Conservation (phyloP, 2,888 invertebrate species). For the Apodemia duryi region DNA sequence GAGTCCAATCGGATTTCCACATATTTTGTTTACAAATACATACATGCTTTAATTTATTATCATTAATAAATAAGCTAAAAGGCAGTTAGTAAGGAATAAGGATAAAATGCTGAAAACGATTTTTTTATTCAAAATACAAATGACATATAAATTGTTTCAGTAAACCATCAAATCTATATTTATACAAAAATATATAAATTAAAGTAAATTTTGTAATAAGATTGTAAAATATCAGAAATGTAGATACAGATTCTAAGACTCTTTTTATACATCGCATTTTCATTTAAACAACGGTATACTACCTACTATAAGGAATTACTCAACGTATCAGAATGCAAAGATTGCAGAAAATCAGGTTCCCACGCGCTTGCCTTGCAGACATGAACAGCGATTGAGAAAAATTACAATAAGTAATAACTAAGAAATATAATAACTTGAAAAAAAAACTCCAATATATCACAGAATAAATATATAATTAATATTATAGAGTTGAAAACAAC, state of each 20-base stretch:
- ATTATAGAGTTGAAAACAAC: not conserved
- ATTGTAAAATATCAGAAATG: too few relatives aligned
- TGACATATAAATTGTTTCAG: too few relatives aligned
- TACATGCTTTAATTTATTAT: too few relatives aligned
- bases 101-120: too few relatives aligned
- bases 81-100: too few relatives aligned
- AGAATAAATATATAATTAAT: not conserved
- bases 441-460: not conserved
- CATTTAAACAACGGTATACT: constrained; percentile 21
- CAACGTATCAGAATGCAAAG: constrained; percentile 55
- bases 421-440: not conserved
- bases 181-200: too few relatives aligned
- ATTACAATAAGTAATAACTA: not conserved
- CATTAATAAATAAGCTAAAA: too few relatives aligned
- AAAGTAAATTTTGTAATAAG: too few relatives aligned
- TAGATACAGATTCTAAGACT: not conserved
- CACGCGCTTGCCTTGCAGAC: constrained; percentile 39
- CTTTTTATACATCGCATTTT: not conserved
- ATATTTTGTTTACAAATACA: too few relatives aligned
- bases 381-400: constrained; percentile 24
- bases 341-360: constrained; percentile 67
- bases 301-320: constrained; percentile 43
- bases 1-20: too few relatives aligned
- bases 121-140: too few relatives aligned
- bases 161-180: too few relatives aligned